Conservation (phyloP, 2,113 vertebrate species). For the Cinclus cinclus region DNA sequence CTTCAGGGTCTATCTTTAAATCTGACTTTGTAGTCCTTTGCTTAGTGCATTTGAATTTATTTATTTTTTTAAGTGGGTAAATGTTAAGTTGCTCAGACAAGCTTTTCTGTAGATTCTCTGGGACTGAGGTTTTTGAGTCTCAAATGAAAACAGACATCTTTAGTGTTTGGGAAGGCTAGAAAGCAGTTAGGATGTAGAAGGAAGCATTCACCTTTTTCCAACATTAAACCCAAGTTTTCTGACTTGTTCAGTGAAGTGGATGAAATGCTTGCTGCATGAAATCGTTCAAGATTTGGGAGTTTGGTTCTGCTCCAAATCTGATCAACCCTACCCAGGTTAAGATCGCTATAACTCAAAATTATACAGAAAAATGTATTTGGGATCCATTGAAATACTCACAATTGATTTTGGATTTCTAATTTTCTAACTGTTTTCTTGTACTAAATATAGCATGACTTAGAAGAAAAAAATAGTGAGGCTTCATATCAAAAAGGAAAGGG, state of each 20-base stretch:
- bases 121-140: not conserved
- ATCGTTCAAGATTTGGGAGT: not conserved
- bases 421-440: not conserved
- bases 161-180: not conserved
- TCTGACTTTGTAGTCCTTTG: slow-evolving; percentile 42
- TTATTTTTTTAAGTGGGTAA: slow-evolving; percentile 46
- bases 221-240: not conserved
- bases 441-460: not conserved
- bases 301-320: not conserved
- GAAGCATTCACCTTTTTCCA: not conserved
- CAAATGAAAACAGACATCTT: not conserved
- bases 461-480: not conserved
- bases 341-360: not conserved
- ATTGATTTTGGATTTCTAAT: not conserved
- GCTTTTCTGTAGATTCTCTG: not conserved
- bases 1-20: slow-evolving; percentile 58
- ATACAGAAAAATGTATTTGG: not conserved
- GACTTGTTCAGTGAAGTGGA: not conserved
- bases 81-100: slow-evolving; percentile 35
- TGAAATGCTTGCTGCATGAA: not conserved
- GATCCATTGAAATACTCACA: not conserved
- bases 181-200: not conserved
- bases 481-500: not conserved
- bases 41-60: slow-evolving; percentile 26
- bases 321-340: not conserved